phyloP scores from a whole-genome alignment of 2,113 vertebrate species.

The Nymphicus hollandicus region DNA sequence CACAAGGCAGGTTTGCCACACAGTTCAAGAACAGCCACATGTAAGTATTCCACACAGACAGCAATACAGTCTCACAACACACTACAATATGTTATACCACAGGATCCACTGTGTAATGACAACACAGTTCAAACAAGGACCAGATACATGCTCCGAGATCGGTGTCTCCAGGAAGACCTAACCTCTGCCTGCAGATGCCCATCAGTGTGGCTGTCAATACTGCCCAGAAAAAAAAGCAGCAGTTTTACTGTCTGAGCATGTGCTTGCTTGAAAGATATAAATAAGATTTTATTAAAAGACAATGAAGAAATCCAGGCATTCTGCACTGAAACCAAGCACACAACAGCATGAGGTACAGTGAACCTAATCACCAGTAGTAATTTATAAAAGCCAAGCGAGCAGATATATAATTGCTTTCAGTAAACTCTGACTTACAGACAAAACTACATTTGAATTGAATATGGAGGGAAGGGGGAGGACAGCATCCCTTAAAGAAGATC shows the following conservation, averaged over 20 bases:
- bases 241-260: not conserved
- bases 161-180: not conserved
- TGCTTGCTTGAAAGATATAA: not conserved
- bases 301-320: not conserved
- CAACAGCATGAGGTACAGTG: not conserved
- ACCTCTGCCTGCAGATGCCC: not conserved
- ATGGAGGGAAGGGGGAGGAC: not conserved
- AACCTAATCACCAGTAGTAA: not conserved
- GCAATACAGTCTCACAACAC: not conserved
- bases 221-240: not conserved
- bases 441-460: constrained; percentile 5
- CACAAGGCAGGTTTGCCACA: not conserved
- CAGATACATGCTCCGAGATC: not conserved
- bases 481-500: constrained; percentile 68
- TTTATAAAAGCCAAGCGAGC: not conserved
- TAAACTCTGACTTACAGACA: constrained; percentile 9
- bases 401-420: constrained; percentile 18
- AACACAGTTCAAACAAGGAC: not conserved
- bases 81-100: not conserved
- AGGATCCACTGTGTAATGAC: not conserved
- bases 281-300: not conserved
- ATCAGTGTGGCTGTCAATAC: not conserved
- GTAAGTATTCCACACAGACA: not conserved
- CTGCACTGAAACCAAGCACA: not conserved
- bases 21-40: not conserved